Evolutionary conservation across 2,888 invertebrate genomes (phyloP).

Genomic region (Exephanes ischioxanthus): DNA sequence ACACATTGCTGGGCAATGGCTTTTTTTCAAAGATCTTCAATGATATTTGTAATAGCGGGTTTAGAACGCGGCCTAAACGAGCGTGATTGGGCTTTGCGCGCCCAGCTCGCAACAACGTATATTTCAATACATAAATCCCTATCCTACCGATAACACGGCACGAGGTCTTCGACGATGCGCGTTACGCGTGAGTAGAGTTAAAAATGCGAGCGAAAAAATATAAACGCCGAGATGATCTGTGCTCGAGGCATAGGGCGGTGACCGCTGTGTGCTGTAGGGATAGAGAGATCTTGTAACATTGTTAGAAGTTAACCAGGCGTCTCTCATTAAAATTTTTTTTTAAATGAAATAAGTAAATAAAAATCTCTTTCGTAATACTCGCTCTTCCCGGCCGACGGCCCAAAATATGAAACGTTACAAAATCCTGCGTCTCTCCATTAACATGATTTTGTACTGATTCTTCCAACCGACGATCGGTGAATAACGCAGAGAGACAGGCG

Average conservation of each 20-base stretch:
- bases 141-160: constrained; percentile 50
- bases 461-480: neutral
- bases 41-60: constrained; percentile 78
- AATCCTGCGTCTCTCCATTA: constrained; percentile 12
- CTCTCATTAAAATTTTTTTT: constrained; percentile 33
- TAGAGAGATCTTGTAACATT: constrained; percentile 83
- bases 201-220: constrained; percentile 78
- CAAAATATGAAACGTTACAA: constrained; percentile 51
- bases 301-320: constrained; percentile 70
- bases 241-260: constrained; percentile 81
- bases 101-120: constrained; percentile 80
- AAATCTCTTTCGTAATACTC: constrained; percentile 57
- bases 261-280: constrained; percentile 83
- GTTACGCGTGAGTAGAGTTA: constrained; percentile 76
- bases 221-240: constrained; percentile 80
- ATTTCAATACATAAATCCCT: constrained; percentile 9
- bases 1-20: constrained; percentile 72
- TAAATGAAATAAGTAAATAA: constrained; percentile 19
- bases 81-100: constrained; percentile 84
- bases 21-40: constrained; percentile 68
- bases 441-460: neutral
- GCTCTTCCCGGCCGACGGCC: constrained; percentile 54
- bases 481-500: constrained; percentile 1
- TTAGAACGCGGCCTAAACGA: constrained; percentile 84
- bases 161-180: constrained; percentile 81